Percentiles rank a stretch among this genome's conserved stretches.
These are phyloP conservation scores for Melanargia galathea DNA, from an alignment of 2,888 invertebrate species.

Conservation along the genomic window DNA sequence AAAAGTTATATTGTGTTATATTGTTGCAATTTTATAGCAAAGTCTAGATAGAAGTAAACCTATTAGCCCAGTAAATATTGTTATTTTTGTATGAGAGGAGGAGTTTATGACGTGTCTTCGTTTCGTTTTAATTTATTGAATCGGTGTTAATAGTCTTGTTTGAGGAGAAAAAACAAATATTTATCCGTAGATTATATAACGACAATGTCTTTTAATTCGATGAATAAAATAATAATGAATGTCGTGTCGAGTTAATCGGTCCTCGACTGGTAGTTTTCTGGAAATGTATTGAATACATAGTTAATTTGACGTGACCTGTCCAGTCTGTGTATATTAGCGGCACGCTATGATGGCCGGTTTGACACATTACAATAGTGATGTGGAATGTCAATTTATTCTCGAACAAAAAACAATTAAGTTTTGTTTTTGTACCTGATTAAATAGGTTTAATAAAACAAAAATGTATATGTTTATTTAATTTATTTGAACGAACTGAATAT, in stretches of 20 bases:
- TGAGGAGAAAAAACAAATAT: slow-evolving; percentile 8
- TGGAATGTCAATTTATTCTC: no score
- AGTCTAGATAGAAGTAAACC: slow-evolving; percentile 23
- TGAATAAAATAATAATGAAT: slow-evolving; percentile 12
- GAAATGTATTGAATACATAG: not conserved
- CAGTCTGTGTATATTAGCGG: not conserved
- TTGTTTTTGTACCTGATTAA: no score
- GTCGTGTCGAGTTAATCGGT: slow-evolving; percentile 26
- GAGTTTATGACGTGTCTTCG: slow-evolving; percentile 19
- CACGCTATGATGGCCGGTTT: no score
- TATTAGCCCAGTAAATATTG: slow-evolving; percentile 37
- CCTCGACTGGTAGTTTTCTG: slow-evolving; percentile 17
- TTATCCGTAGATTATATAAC: slow-evolving; percentile 8
- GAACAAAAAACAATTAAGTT: no score
- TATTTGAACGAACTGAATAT: no score
- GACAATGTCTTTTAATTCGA: slow-evolving; percentile 15
- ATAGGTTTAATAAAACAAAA: no score
- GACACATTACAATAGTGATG: no score
- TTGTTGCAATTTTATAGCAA: slow-evolving; percentile 31
- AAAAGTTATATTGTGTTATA: slow-evolving; percentile 20
- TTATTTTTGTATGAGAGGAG: slow-evolving; percentile 43
- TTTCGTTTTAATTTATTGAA: slow-evolving; percentile 20
- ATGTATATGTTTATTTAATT: no score
- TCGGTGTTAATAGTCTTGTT: slow-evolving; percentile 21
- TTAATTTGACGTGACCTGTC: not conserved